Evolutionary conservation across 2,888 invertebrate genomes (phyloP).

Genomic region (Bombylius major): DNA sequence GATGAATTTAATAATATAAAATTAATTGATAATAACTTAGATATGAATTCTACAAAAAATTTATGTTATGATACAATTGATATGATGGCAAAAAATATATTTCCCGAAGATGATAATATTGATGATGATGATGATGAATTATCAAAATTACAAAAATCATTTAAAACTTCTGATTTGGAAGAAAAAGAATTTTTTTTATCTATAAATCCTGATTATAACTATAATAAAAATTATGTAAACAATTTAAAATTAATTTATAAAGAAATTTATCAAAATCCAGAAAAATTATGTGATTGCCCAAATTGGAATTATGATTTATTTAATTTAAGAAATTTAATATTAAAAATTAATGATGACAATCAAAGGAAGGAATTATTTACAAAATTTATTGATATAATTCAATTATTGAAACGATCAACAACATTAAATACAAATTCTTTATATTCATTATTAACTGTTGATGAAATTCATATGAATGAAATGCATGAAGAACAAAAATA

Average conservation of each 20-base stretch:
- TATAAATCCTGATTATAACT: not conserved
- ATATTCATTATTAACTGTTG: not conserved
- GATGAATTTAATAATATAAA: not conserved
- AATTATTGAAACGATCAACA: not conserved
- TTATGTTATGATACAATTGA: not conserved
- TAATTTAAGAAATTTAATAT: not conserved
- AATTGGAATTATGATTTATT: not conserved
- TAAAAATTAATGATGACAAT: not conserved
- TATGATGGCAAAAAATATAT: not conserved
- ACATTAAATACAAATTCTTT: not conserved
- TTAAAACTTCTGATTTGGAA: not conserved
- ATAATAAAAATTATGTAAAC: not conserved
- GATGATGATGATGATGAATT: not conserved
- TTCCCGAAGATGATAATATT: not conserved
- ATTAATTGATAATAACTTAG: not conserved
- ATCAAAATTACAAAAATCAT: not conserved
- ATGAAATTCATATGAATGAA: not conserved
- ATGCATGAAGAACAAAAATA: slow-evolving; percentile 7
- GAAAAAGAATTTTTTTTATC: not conserved
- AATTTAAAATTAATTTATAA: not conserved
- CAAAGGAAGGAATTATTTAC: not conserved
- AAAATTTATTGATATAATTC: not conserved
- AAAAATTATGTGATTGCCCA: not conserved
- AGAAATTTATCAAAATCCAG: not conserved
- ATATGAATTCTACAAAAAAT: not conserved